Evolutionary conservation across 2,888 invertebrate genomes (phyloP).

Genomic region (Oxyscelio sp.): DNA sequence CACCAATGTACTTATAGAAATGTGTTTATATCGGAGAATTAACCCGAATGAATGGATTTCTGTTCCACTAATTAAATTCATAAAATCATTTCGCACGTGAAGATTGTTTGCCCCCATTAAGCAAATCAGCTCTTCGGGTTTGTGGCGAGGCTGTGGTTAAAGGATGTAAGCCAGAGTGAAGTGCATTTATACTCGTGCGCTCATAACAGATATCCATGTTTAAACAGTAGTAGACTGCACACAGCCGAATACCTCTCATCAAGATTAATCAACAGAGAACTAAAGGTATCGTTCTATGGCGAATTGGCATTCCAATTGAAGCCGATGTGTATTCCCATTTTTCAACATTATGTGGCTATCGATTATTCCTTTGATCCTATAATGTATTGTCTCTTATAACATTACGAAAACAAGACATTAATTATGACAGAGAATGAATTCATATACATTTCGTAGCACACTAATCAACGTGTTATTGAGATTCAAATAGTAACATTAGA

Average conservation of each 20-base stretch:
- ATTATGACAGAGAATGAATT: conserved; percentile 20
- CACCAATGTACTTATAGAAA: too few relatives aligned
- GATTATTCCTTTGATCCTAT: conserved; percentile 51
- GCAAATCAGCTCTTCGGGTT: conserved; percentile 63
- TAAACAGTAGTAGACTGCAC: conserved; percentile 63
- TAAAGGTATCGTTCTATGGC: conserved; percentile 49
- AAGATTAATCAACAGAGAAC: conserved; percentile 72
- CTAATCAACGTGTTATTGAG: not conserved
- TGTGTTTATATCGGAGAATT: too few relatives aligned
- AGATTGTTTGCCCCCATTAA: conserved; percentile 64
- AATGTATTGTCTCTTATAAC: conserved; percentile 38
- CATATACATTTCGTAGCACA: not conserved
- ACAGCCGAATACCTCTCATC: conserved; percentile 68
- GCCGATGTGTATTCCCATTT: conserved; percentile 40
- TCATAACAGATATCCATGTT: conserved; percentile 70
- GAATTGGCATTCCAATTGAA: conserved; percentile 61
- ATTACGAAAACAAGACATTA: conserved; percentile 35
- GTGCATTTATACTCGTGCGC: conserved; percentile 64
- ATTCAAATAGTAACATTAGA: too few relatives aligned
- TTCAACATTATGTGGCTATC: conserved; percentile 33
- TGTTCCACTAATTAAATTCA: conserved; percentile 56
- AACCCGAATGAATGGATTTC: conserved; percentile 15
- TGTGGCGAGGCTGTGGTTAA: conserved; percentile 61
- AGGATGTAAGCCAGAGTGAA: conserved; percentile 66
- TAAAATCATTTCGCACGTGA: conserved; percentile 63